Evolutionary conservation across 1,140 invertebrate species (phyloP), one percentile per base, ranked within the genome.

Genomic region (Drosophila insularis): DNA sequence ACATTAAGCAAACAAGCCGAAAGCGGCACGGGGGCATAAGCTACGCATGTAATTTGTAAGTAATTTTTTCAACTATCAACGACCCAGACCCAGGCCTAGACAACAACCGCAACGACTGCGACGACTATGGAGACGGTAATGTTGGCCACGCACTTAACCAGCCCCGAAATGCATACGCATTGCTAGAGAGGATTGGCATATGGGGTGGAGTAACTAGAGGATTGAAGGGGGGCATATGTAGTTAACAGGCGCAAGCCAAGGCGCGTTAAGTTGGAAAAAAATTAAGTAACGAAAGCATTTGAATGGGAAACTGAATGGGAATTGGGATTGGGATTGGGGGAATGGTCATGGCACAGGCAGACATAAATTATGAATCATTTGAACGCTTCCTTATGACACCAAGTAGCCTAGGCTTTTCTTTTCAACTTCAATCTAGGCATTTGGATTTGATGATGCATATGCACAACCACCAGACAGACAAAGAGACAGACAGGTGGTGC

Each of bases 301-400:
- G 78, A 86, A 86, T 86, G 79, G 55, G 61, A 73, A 78, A 75
- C 23, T 71, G 73, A 71, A 75, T 78, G 63, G 66, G 78, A 67
- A 69, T 78, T 78, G 63, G 66, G 78, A 67, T 69, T 78, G 78
- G 78, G 54, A 76, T 62, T 55, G 64, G 78, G 27, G 78, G 54
- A 77, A 65, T 53, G 64, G 40, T 32, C 56, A 79, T 71, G 71
- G 40, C 65, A 53, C 73, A 81, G 74, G 82, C 73, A 81, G 74
- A 80, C 80, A 90, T 90, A 89, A 89, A 90, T 90, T 90, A 90
- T 90, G 89, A 90, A 89, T 90, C 89, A 90, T 90, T 90, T 90
- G 73, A 80, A 81, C 89, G 80, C 89, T 90, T 90, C 89, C 89
- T 90, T 90, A 90, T 89, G 89, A 90, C 89, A 90, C 80, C 72